phyloP scores from a whole-genome alignment of 1,140 invertebrate species.

The Diorhabda sublineata region DNA sequence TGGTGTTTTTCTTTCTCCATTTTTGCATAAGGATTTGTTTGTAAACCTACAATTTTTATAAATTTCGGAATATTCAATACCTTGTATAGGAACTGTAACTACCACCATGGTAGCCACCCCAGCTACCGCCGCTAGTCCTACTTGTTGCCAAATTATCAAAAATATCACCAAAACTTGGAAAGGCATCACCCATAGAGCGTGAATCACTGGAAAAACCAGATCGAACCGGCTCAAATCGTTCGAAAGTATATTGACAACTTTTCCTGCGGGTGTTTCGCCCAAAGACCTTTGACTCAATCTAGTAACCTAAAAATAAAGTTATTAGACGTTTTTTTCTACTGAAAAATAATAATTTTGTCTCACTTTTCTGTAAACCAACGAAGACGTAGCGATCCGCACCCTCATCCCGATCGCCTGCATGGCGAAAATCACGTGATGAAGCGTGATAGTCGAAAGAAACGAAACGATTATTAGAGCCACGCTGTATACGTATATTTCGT shows the following conservation, averaged over 20 bases:
- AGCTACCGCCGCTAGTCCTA: slow-evolving; percentile 64
- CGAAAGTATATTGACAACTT: slow-evolving; percentile 79
- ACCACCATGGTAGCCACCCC: slow-evolving; percentile 61
- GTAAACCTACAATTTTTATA: too few relatives aligned
- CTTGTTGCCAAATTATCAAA: slow-evolving; percentile 65
- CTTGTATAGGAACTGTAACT: slow-evolving; percentile 65
- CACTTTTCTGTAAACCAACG: slow-evolving; percentile 63
- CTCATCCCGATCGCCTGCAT: slow-evolving; percentile 56
- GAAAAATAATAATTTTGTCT: slow-evolving; percentile 3
- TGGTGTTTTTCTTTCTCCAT: too few relatives aligned
- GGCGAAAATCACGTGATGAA: slow-evolving; percentile 46
- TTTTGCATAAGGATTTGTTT: too few relatives aligned
- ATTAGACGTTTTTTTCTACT: too few relatives aligned
- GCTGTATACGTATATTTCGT: slow-evolving; percentile 29
- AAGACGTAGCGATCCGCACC: slow-evolving; percentile 55
- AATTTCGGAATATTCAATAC: slow-evolving; percentile 46
- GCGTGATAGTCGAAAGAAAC: slow-evolving; percentile 27
- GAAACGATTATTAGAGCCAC: slow-evolving; percentile 29
- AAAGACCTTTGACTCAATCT: slow-evolving; percentile 62
- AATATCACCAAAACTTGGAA: slow-evolving; percentile 57
- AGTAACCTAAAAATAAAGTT: slow-evolving; percentile 50
- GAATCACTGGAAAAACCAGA: slow-evolving; percentile 56
- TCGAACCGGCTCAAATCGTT: slow-evolving; percentile 73
- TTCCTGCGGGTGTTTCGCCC: slow-evolving; percentile 70
- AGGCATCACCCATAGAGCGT: slow-evolving; percentile 66